Evolutionary conservation across 2,113 vertebrate species (phyloP).

Genomic region (Esox niger): DNA sequence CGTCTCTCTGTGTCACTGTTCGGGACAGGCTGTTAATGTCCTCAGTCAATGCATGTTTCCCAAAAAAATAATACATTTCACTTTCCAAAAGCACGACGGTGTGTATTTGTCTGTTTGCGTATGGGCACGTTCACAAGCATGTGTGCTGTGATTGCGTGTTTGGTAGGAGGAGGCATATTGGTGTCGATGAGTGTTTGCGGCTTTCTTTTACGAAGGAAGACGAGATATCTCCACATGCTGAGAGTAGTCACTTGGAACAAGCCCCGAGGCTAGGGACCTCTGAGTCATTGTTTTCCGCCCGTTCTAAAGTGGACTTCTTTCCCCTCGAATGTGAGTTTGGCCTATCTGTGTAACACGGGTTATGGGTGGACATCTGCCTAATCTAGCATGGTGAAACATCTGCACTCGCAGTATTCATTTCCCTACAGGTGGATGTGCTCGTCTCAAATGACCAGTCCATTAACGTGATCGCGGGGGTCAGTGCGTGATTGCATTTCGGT

Average conservation of each 20-base stretch:
- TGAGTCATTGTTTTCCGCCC: constrained; percentile 47
- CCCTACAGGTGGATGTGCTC: constrained; percentile 38
- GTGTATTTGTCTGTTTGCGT: constrained; percentile 8
- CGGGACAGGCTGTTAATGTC: not conserved
- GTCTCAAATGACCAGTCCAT: constrained; percentile 37
- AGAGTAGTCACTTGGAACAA: constrained; percentile 48
- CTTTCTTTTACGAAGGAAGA: constrained; percentile 63
- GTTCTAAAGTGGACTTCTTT: constrained; percentile 47
- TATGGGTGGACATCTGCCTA: constrained; percentile 56
- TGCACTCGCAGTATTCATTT: constrained; percentile 41
- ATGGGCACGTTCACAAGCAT: constrained; percentile 13
- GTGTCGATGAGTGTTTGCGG: constrained; percentile 40
- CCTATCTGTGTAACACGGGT: constrained; percentile 42
- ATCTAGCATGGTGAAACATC: constrained; percentile 53
- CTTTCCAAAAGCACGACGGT: constrained; percentile 8
- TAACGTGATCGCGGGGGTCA: not conserved
- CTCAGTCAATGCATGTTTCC: not conserved
- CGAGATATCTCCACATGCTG: constrained; percentile 58
- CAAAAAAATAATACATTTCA: not conserved
- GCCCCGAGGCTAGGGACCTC: constrained; percentile 42
- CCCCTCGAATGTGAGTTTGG: constrained; percentile 36
- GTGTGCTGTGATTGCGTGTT: constrained; percentile 6
- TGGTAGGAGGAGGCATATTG: not conserved
- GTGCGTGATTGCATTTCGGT: constrained; percentile 16
- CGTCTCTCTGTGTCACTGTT: not conserved